phyloP scores from a whole-genome alignment of 2,888 invertebrate species.

The Hydriomena furcata region DNA sequence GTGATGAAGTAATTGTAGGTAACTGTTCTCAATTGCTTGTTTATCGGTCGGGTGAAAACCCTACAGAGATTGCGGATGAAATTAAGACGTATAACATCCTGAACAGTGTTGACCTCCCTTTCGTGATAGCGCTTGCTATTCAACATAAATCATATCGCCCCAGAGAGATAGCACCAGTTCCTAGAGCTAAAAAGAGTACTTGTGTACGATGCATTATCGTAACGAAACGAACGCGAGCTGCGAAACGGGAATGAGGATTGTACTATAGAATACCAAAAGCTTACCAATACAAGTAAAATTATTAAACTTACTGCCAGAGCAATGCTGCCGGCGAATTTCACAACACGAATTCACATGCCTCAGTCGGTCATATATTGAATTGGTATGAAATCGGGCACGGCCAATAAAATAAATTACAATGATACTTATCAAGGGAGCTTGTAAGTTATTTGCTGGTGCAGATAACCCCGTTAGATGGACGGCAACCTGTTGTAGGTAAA shows the following conservation, averaged over 20 bases:
- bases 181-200: conserved; percentile 26
- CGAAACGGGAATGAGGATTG: conserved; percentile 19
- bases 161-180: conserved; percentile 38
- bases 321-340: conserved; percentile 30
- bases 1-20: conserved; percentile 22
- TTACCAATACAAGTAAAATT: conserved; percentile 28
- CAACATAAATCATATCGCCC: conserved; percentile 60
- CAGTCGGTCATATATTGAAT: conserved; percentile 34
- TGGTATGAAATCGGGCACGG: conserved; percentile 37
- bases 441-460: conserved; percentile 50
- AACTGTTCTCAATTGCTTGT: conserved; percentile 12
- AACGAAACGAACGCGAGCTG: conserved; percentile 12
- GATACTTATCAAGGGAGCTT: conserved; percentile 46
- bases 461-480: conserved; percentile 71
- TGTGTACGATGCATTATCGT: conserved; percentile 11
- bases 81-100: conserved; percentile 70
- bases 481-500: conserved; percentile 62
- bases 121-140: conserved; percentile 51
- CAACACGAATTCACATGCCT: conserved; percentile 32
- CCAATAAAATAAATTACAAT: conserved; percentile 49
- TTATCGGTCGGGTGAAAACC: conserved; percentile 30
- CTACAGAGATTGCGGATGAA: conserved; percentile 47
- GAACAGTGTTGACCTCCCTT: conserved; percentile 59
- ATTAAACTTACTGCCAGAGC: conserved; percentile 29
- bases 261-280: conserved; percentile 22